A percentile compares a stretch with the other conserved stretches of the same genome.
These are phyloP conservation scores for Empis stercorea DNA, from an alignment of 2,888 invertebrate genomes.

Conservation along the genomic window DNA sequence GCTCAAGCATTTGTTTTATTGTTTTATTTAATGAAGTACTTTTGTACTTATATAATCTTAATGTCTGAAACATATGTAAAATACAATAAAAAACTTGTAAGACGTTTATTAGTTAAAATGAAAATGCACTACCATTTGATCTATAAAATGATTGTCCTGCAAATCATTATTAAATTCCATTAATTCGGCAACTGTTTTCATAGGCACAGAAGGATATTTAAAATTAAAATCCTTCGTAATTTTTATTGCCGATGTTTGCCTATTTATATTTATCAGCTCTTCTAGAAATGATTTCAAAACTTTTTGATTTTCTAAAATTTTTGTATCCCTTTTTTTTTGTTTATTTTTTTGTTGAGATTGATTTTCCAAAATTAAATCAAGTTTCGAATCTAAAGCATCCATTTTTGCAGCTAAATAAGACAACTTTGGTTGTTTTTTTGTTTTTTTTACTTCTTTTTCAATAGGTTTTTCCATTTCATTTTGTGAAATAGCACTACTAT, in stretches of 20 bases:
- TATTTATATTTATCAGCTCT: not conserved
- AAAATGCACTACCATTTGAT: not conserved
- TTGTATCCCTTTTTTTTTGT: not conserved
- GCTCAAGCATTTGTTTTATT: not conserved
- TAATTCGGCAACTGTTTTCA: not conserved
- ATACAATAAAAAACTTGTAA: not conserved
- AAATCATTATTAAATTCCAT: not conserved
- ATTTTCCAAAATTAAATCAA: not conserved
- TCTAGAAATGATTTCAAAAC: not conserved
- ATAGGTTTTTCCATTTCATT: not conserved
- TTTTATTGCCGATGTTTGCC: not conserved
- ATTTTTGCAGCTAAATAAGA: not conserved
- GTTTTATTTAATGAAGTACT: not conserved
- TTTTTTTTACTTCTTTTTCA: not conserved
- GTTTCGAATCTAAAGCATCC: not conserved
- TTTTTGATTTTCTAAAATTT: not conserved
- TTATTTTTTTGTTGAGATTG: not conserved
- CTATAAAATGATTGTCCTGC: not conserved
- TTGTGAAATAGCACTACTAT: not conserved
- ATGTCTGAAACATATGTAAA: not conserved
- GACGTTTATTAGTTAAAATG: not conserved
- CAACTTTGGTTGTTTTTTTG: not conserved
- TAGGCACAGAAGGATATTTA: not conserved
- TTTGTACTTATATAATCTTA: not conserved
- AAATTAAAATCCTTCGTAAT: not conserved